Evolutionary conservation across 1,140 invertebrate species (phyloP), one percentile per base, ranked within the genome.

Genomic region (Trissolcus basalis): DNA sequence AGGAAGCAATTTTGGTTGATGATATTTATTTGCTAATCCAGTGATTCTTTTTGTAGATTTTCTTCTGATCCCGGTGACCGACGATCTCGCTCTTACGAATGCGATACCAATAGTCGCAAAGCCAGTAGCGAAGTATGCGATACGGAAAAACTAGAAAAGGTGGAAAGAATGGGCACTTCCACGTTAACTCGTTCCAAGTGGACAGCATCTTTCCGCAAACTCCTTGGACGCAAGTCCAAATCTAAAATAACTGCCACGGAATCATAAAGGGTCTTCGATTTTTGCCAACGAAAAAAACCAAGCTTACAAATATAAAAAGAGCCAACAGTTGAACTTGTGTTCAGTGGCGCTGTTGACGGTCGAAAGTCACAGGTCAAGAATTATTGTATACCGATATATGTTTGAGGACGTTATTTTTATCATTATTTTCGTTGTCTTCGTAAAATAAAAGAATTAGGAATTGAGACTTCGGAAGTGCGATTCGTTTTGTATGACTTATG

Each of bases 171-270:
- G 35, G 79, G 47, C 54, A 15, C 14, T 8, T 54, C 78, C 10
- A 75, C 82, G 6, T 82, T 89, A 35, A 84, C 69, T 12, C 85
- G 89, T 1, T 88, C 89, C 7, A 85, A 82, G 60, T 91, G 90
- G 90, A 90, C 90, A 1, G 87, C 90, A 0, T 91, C 90, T 0
- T 90, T 91, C 61, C 85, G 90, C 4, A 89, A 88, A 68, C 81
- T 91, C 1, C 87, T 91, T 4, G 86, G 87, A 16, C 85, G 89
- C 10, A 90, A 89, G 35, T 88, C 88, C 39, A 86, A 83, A 59
- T 14, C 76, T 1, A 75, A 76, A 68, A 27, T 61, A 33, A 65
- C 72, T 70, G 64, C 68, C 60, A 14, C 51, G 8, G 32, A 71
- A 68, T 67, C 77, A 1, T 73, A 73, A 73, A 41, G 39, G 44